These are phyloP conservation scores for Ranitomeya imitator DNA, from an alignment of 2,113 vertebrate genomes.

Conservation along the genomic window DNA sequence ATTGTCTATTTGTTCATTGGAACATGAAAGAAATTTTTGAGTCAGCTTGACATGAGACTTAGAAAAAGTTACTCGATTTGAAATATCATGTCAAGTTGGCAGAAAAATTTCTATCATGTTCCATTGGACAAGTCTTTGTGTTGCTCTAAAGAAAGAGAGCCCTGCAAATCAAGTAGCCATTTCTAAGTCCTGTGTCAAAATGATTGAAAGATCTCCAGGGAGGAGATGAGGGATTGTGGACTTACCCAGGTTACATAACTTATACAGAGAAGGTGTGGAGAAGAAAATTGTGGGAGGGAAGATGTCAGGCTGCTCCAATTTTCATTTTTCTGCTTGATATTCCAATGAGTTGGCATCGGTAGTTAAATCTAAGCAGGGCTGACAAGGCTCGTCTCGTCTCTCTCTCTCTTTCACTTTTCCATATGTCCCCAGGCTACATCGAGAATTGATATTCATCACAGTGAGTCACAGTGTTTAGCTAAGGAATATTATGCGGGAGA, in stretches of 20 bases:
- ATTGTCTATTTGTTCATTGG: no score
- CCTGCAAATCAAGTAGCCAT: background rate
- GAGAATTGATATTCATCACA: constrained; percentile 56
- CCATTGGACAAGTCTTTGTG: background rate
- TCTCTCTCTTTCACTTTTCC: constrained; percentile 38
- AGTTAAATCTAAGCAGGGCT: constrained; percentile 58
- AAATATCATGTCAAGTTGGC: no score
- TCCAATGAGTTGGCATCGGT: constrained; percentile 53
- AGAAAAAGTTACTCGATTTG: no score
- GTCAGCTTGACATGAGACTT: no score
- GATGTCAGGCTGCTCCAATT: constrained; percentile 14
- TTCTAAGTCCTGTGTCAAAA: background rate
- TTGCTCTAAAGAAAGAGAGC: background rate
- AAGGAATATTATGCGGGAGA: constrained; percentile 55
- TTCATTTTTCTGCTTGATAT: constrained; percentile 53
- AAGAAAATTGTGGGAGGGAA: background rate
- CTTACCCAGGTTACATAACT: background rate
- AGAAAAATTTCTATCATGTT: no score
- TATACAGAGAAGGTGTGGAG: background rate
- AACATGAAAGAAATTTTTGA: no score
- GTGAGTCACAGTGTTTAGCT: constrained; percentile 58
- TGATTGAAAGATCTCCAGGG: background rate
- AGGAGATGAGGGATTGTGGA: background rate
- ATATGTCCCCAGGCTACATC: constrained; percentile 52
- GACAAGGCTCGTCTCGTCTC: constrained; percentile 51